Evolutionary conservation across 2,797 vertebrate species (phyloP).

Genomic region (Channa striata): DNA sequence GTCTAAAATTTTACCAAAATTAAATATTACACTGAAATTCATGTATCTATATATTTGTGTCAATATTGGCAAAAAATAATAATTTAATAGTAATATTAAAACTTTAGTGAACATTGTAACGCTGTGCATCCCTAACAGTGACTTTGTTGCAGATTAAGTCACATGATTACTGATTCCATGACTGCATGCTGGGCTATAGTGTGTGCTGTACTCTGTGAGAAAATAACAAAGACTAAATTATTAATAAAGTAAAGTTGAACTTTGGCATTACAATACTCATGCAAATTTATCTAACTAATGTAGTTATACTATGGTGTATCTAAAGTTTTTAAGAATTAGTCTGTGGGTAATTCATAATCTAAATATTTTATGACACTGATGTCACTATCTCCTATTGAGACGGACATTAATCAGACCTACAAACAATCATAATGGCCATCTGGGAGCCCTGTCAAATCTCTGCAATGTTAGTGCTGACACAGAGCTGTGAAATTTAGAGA

Average conservation of each 20-base stretch:
- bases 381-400: conserved; percentile 56
- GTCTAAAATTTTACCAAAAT: background rate
- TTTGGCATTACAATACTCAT: background rate
- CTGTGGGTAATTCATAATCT: conserved; percentile 8
- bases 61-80: too few relatives aligned
- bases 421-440: conserved; percentile 73
- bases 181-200: conserved; percentile 5
- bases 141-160: conserved; percentile 9
- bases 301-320: conserved; percentile 9
- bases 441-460: conserved; percentile 71
- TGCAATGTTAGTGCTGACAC: conserved; percentile 63
- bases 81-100: too few relatives aligned
- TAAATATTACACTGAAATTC: background rate
- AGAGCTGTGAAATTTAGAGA: conserved; percentile 70
- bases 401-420: conserved; percentile 63
- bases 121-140: background rate
- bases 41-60: background rate
- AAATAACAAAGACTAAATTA: conserved; percentile 7
- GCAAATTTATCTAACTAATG: background rate
- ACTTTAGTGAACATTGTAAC: conserved; percentile 17
- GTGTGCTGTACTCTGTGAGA: conserved; percentile 19
- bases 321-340: conserved; percentile 12
- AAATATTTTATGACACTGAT: conserved; percentile 48
- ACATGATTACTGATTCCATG: conserved; percentile 1
- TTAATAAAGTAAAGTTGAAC: background rate